phyloP scores from a whole-genome alignment of 2,888 invertebrate species.

The Caenorhabditis doughertyi region DNA sequence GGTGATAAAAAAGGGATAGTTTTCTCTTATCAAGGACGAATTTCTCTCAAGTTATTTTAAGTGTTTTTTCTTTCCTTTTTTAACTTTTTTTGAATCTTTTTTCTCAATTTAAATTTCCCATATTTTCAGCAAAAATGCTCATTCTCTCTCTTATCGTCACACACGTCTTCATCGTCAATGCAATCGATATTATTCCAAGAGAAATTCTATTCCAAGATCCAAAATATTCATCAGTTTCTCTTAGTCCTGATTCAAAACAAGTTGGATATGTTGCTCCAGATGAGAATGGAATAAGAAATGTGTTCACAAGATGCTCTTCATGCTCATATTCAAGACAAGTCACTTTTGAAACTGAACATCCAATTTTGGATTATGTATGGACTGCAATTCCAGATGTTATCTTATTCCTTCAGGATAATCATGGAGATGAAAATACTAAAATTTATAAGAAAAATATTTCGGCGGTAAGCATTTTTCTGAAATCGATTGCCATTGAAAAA shows the following conservation, averaged over 20 bases:
- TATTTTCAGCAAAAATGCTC: conserved; percentile 21
- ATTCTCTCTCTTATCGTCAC: conserved; percentile 17
- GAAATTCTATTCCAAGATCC: conserved; percentile 79
- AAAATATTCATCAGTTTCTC: conserved; percentile 79
- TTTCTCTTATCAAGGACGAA: not conserved
- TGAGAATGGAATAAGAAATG: conserved; percentile 79
- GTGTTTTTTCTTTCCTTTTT: not conserved
- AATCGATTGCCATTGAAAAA: not conserved
- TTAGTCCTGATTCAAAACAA: conserved; percentile 79
- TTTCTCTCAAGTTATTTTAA: no score
- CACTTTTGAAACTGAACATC: conserved; percentile 78
- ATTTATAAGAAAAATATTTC: conserved; percentile 82
- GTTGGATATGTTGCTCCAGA: conserved; percentile 81
- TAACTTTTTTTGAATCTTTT: not conserved
- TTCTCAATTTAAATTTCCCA: not conserved
- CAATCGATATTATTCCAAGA: conserved; percentile 70
- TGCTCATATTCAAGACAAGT: conserved; percentile 78
- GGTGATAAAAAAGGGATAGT: not conserved
- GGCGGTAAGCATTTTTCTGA: conserved; percentile 57
- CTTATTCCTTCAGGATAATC: conserved; percentile 80
- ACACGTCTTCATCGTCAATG: conserved; percentile 9
- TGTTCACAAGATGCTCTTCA: conserved; percentile 79
- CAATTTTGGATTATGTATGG: conserved; percentile 80
- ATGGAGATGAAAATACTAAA: conserved; percentile 81
- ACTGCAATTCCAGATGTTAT: conserved; percentile 80